Evolutionary conservation across 2,888 invertebrate species (phyloP), one percentile per base, ranked within the genome.

Genomic region (Drosophila histrio): DNA sequence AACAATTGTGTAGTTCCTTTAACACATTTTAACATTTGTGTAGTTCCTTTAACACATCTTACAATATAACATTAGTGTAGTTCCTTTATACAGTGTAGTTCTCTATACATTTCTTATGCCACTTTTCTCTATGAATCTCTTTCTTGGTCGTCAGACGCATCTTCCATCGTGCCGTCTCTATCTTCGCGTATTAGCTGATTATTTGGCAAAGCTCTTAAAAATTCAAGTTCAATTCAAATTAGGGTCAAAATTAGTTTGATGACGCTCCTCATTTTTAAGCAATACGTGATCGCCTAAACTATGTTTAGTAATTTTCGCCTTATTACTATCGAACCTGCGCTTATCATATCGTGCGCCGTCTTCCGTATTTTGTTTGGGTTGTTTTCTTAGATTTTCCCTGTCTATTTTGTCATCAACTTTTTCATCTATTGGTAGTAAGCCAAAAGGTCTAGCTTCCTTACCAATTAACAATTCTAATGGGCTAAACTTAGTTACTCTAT

Each of bases 311-410:
- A 54, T 34, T 15, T 62, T 54, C 17, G 61, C 47, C 9, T 43
- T 62, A 34, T 47, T 61, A 15, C 41, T 53, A 13, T 61, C 53
- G 41, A 61, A 53, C 30, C 53, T 41, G 26, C 36, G 11, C 26
- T 53, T 54, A 19, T 54, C 52, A 21, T 52, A 53, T 30, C 17
- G 9, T 41, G 53, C 41, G n/a, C n/a, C n/a, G n/a, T n/a, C n/a
- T n/a, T n/a, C n/a, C n/a, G n/a, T n/a, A n/a, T n/a, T 53, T 53
- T 53, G 30, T 21, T 54, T 44, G 19, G 44, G 36, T 44, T 54
- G 24, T 8, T 24, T 44, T 44, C 44, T 54, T n/a, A 44, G 9
- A 11, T 44, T n/a, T n/a, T n/a, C n/a, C n/a, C n/a, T n/a, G n/a
- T n/a, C n/a, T n/a, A n/a, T 26, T 26, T 44, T 36, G 6, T 54